Conservation (phyloP, 2,888 invertebrate species). For the Bellardia pandia region DNA sequence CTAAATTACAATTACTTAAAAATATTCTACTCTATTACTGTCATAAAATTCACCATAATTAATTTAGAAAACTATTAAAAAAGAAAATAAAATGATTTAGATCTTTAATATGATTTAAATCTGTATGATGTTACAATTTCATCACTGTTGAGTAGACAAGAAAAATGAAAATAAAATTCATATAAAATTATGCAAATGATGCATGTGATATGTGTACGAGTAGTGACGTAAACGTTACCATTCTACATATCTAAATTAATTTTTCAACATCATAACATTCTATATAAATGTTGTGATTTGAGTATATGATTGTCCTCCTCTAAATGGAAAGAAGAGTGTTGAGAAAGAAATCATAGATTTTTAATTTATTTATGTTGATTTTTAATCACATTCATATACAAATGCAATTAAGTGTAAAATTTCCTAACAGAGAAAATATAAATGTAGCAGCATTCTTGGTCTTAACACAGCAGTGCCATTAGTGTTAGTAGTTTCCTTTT, state of each 20-base stretch:
- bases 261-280: neutral
- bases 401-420: constrained; percentile 12
- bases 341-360: neutral
- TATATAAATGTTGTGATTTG: neutral
- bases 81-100: too few species aligned
- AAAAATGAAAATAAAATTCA: neutral
- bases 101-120: too few species aligned
- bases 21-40: too few species aligned
- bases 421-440: neutral
- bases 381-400: constrained; percentile 28
- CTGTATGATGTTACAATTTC: too few species aligned
- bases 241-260: too few species aligned
- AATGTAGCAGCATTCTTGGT: too few species aligned
- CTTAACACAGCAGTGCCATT: too few species aligned
- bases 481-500: too few species aligned
- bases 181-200: neutral
- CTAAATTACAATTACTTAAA: too few species aligned
- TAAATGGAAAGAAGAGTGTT: neutral
- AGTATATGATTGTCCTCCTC: neutral
- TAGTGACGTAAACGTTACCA: neutral
- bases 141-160: neutral
- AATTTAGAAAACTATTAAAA: too few species aligned
- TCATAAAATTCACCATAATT: too few species aligned
- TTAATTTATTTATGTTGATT: constrained; percentile 37
- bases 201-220: neutral